Evolutionary conservation across 2,113 vertebrate genomes (phyloP).

Genomic region (Benthochromis sp.): DNA sequence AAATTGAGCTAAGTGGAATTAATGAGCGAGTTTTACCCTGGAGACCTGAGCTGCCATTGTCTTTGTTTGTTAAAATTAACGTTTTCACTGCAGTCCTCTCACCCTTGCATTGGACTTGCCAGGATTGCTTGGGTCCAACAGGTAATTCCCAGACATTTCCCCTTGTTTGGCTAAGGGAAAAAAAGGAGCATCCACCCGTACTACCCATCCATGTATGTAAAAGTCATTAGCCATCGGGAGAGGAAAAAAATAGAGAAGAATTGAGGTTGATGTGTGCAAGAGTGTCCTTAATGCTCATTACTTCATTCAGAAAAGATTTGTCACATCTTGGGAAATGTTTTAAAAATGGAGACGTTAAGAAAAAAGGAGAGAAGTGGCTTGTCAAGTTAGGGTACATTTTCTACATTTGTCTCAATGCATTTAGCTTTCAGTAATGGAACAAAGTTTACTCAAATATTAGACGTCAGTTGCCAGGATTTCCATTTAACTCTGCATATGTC

Average conservation of each 20-base stretch:
- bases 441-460: conserved; percentile 8
- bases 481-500: conserved; percentile 2
- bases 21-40: conserved; percentile 55
- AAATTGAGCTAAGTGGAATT: conserved; percentile 63
- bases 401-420: conserved; percentile 1
- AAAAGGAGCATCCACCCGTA: conserved; percentile 10
- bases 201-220: conserved; percentile 48
- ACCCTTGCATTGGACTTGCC: conserved; percentile 19
- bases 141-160: conserved; percentile 68
- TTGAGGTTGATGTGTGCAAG: not conserved
- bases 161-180: conserved; percentile 34
- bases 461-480: conserved; percentile 1
- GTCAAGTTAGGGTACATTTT: not conserved
- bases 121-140: conserved; percentile 42
- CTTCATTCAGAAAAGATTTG: conserved; percentile 53
- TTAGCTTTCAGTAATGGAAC: conserved; percentile 9
- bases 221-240: conserved; percentile 44
- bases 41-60: conserved; percentile 34
- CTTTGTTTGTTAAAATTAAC: conserved; percentile 52
- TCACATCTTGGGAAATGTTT: conserved; percentile 43
- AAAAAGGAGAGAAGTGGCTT: not conserved
- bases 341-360: not conserved
- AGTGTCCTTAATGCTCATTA: conserved; percentile 36
- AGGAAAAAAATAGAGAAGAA: not conserved
- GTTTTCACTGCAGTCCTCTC: conserved; percentile 32